Evolutionary conservation across 1,140 invertebrate species (phyloP).

Genomic region (Stegodyphus dumicola): DNA sequence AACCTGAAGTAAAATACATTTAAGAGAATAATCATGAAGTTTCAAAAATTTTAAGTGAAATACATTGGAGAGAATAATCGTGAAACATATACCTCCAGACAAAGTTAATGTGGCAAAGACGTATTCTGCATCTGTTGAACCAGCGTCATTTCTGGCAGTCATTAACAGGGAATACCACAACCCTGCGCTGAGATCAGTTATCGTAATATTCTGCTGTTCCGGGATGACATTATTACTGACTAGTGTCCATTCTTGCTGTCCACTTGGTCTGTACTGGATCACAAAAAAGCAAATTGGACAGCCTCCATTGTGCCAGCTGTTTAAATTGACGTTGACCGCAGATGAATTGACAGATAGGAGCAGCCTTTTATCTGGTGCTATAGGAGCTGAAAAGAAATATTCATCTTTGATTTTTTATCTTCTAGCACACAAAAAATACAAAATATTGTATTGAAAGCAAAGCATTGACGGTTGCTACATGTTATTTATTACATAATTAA

Average conservation of each 20-base stretch:
- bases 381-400: slow-evolving; percentile 61
- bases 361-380: slow-evolving; percentile 59
- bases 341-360: slow-evolving; percentile 68
- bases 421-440: no score
- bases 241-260: slow-evolving; percentile 75
- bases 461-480: no score
- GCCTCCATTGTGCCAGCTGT: slow-evolving; percentile 57
- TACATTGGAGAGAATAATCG: no score
- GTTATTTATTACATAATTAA: neutral
- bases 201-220: slow-evolving; percentile 60
- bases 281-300: slow-evolving; percentile 72
- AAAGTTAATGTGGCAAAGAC: slow-evolving; percentile 62
- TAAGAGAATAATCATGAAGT: no score
- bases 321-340: slow-evolving; percentile 69
- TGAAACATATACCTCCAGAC: slow-evolving; percentile 69
- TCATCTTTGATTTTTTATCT: no score
- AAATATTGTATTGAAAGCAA: no score
- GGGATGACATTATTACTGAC: slow-evolving; percentile 89
- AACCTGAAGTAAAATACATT: no score
- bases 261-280: slow-evolving; percentile 68
- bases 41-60: no score
- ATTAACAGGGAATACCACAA: slow-evolving; percentile 87
- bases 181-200: slow-evolving; percentile 80
- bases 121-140: slow-evolving; percentile 65
- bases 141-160: slow-evolving; percentile 92